phyloP scores from a whole-genome alignment of 2,113 vertebrate species.

The Erpornis zantholeuca region DNA sequence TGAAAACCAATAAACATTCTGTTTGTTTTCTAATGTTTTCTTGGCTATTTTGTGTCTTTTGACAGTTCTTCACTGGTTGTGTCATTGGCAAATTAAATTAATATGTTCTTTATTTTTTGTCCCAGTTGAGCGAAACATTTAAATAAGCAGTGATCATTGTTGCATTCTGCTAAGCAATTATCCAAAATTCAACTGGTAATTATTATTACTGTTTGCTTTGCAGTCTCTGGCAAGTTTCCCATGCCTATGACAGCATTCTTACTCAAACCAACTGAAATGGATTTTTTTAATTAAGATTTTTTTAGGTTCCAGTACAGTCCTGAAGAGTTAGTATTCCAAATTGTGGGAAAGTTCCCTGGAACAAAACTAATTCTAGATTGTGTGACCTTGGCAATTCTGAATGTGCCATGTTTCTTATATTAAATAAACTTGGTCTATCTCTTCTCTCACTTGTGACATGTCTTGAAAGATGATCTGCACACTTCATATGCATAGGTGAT shows the following conservation, averaged over 20 bases:
- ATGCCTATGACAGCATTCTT: neutral
- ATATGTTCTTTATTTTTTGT: neutral
- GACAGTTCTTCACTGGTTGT: neutral
- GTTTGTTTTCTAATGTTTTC: neutral
- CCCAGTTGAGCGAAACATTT: neutral
- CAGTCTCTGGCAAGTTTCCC: constrained; percentile 14
- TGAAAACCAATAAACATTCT: neutral
- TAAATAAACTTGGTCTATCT: neutral
- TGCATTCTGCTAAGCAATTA: constrained; percentile 24
- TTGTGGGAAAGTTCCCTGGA: neutral
- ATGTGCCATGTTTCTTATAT: neutral
- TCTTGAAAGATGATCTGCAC: neutral
- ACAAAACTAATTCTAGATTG: neutral
- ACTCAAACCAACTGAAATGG: constrained; percentile 1
- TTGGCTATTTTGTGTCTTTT: neutral
- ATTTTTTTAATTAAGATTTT: constrained; percentile 34
- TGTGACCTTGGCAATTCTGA: neutral
- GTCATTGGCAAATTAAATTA: neutral
- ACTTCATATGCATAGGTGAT: rapidly evolving
- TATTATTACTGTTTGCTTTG: constrained; percentile 34
- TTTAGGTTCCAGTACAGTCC: neutral
- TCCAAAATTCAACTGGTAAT: constrained; percentile 16
- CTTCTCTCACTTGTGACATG: neutral
- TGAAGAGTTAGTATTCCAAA: neutral
- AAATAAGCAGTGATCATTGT: neutral